Evolutionary conservation across 2,888 invertebrate genomes (phyloP).

Genomic region (Conops quadrifasciatus): DNA sequence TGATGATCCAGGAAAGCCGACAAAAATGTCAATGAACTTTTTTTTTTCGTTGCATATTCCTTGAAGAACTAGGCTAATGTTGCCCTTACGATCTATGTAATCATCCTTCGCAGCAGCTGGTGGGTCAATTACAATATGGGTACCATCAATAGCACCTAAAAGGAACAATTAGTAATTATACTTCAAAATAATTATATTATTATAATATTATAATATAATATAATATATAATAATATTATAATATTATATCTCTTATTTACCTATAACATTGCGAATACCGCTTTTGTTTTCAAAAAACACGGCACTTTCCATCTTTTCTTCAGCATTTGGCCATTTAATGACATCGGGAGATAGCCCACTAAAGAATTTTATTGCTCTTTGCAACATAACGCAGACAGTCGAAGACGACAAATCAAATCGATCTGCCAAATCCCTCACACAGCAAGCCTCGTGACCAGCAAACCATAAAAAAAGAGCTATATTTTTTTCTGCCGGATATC

Average conservation of each 20-base stretch:
- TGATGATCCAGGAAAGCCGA: conserved; percentile 31
- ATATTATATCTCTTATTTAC: not conserved
- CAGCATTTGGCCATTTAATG: not conserved
- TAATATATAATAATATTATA: not conserved
- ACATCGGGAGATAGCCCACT: not conserved
- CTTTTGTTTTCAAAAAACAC: not conserved
- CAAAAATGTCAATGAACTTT: conserved; percentile 33
- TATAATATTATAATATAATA: too few relatives aligned
- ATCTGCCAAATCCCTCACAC: not conserved
- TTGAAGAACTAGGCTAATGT: conserved; percentile 21
- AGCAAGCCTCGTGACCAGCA: not conserved
- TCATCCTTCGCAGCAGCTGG: conserved; percentile 19
- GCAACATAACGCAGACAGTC: not conserved
- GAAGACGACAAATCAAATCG: not conserved
- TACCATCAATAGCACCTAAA: not conserved
- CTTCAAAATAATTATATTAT: too few relatives aligned
- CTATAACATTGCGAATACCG: conserved; percentile 1
- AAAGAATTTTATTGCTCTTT: not conserved
- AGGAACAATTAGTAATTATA: too few relatives aligned
- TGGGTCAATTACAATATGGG: conserved; percentile 6
- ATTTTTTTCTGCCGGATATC: not conserved
- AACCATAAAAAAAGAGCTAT: not conserved
- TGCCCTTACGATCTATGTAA: conserved; percentile 18
- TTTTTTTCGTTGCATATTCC: conserved; percentile 31
- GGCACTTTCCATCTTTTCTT: not conserved